Base-by-base conservation (phyloP, 1,140 invertebrate species). In the Atta texana region DNA sequence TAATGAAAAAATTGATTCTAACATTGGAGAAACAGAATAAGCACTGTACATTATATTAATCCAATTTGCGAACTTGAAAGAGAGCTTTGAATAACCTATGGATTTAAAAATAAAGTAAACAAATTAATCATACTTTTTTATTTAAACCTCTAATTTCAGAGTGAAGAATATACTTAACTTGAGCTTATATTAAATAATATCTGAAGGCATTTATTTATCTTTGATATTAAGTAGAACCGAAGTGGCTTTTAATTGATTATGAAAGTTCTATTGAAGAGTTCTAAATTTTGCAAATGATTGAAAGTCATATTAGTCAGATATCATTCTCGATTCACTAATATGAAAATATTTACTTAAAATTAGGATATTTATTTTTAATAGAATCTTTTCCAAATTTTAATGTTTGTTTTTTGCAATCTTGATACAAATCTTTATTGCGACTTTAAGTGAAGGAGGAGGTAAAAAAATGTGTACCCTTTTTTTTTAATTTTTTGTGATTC, bases 21-120 rank as follows among this genome's bases (percentile, higher is more conserved):
- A 44, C 14, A 44, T 44, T 77, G n/a, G 21, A 5, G 18, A 51
- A 12, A 51, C 6, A 51, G 34, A 31, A 64, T 14, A 28, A 49
- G 18, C 2, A 51, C 10, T 21, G 7, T 12, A 12, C 51, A 78
- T 64, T 49, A 31, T 31, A 59, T 6, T 44, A 2, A 28, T 64
- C 39, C 7, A 61, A 63, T 18, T 34, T 5, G 3, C 6, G 53
- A 3, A 10, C 21, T 78, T 64, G 8, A 12, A 10, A 44, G 39
- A 12, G 39, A 44, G 24, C 1, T 24, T 61, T 39, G 5, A 61
- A 14, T 39, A 21, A 3, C 6, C 39, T 24, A 28, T 18, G 49
- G 16, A 24, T 61, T n/a, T 18, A 77, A 77, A 16, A 77, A 63
- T 63, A 28, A 61, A 59, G 18, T 21, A 10, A 8, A 61, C 39